Conservation (phyloP, 2,797 vertebrate species). For the Balearica regulorum region DNA sequence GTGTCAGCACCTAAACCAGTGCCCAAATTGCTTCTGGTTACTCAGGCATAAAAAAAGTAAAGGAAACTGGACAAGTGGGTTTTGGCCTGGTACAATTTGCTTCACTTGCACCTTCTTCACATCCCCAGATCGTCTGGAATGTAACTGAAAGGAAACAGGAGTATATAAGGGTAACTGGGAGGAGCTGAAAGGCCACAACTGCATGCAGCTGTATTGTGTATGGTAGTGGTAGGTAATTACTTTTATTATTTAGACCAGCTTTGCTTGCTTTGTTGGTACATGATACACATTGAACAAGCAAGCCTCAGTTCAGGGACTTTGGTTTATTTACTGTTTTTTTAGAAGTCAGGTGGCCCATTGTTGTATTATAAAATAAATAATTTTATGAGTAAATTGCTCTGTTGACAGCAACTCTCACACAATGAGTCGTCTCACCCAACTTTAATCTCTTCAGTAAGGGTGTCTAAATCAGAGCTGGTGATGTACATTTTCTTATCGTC, state of each 20-base stretch:
- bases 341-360: background rate
- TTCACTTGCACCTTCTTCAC: background rate
- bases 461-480: background rate
- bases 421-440: background rate
- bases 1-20: background rate
- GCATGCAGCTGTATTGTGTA: background rate
- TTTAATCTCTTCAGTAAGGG: background rate
- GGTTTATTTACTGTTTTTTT: background rate
- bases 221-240: background rate
- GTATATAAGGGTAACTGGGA: background rate
- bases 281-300: background rate
- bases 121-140: background rate
- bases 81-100: background rate
- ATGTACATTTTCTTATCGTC: background rate
- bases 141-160: background rate
- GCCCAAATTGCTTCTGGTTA: background rate
- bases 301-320: background rate
- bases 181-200: background rate
- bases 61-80: background rate
- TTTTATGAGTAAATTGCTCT: background rate
- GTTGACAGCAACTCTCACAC: background rate
- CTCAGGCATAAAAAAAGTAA: background rate
- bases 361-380: no score
- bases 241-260: background rate
- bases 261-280: background rate